These are phyloP conservation scores for Himalopsyche tibetana DNA, from an alignment of 2,888 invertebrate species.

Conservation along the genomic window DNA sequence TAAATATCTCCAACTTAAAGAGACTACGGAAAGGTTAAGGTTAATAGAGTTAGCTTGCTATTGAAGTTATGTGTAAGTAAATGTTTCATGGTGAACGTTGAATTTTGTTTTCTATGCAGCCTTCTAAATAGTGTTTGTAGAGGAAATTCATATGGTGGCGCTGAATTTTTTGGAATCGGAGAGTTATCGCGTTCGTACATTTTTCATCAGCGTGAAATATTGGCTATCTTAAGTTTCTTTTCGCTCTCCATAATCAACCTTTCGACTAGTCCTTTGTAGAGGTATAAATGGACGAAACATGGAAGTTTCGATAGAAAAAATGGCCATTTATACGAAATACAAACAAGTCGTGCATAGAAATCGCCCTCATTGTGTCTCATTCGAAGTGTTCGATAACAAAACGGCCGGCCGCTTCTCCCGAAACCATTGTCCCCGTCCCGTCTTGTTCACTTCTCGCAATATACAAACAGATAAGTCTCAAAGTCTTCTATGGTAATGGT, in stretches of 20 bases:
- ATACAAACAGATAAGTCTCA: constrained; percentile 22
- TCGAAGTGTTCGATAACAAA: constrained; percentile 23
- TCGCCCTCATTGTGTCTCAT: constrained; percentile 25
- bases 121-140: no score
- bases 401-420: constrained; percentile 8
- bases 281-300: constrained; percentile 27
- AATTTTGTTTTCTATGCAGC: no score
- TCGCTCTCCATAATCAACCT: constrained; percentile 12
- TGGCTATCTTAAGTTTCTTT: neutral
- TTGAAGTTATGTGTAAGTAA: no score
- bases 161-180: no score
- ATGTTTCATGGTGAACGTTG: no score
- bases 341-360: constrained; percentile 30
- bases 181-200: no score
- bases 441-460: constrained; percentile 31
- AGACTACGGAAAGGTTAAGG: no score
- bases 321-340: constrained; percentile 10
- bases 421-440: constrained; percentile 21
- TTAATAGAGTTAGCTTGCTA: no score
- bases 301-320: constrained; percentile 6
- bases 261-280: neutral
- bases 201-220: no score
- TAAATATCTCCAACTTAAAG: no score
- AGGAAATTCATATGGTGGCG: no score
- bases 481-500: constrained; percentile 7